These are phyloP conservation scores for Brachypterus glaber DNA, from an alignment of 2,888 invertebrate genomes.

Conservation along the genomic window DNA sequence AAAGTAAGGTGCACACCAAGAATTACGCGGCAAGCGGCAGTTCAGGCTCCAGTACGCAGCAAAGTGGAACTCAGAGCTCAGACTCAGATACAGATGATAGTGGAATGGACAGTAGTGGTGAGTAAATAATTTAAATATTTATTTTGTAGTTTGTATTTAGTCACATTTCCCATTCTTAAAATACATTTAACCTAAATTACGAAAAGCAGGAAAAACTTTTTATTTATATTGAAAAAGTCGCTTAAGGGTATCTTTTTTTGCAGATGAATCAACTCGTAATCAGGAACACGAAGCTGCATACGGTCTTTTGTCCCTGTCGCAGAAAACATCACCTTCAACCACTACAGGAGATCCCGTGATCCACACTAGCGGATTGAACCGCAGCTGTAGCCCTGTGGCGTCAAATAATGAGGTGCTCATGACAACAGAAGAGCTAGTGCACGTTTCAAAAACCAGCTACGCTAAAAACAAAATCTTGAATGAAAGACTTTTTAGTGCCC, in stretches of 20 bases:
- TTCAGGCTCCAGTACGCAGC: constrained; percentile 51
- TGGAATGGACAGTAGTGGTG: constrained; percentile 61
- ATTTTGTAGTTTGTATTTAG: no score
- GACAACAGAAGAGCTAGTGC: constrained; percentile 37
- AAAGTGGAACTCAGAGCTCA: constrained; percentile 35
- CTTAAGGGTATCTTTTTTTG: constrained; percentile 44
- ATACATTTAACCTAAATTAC: no score
- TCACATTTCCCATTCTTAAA: no score
- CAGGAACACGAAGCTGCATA: constrained; percentile 81
- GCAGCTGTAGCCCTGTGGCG: constrained; percentile 15
- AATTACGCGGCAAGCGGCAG: constrained; percentile 68
- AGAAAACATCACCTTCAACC: constrained; percentile 38
- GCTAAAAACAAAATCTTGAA: constrained; percentile 32
- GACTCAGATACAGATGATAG: constrained; percentile 52
- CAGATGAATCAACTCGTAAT: constrained; percentile 59
- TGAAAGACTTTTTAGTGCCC: not conserved
- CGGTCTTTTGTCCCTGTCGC: constrained; percentile 66
- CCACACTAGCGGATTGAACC: constrained; percentile 7
- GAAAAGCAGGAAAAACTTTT: no score
- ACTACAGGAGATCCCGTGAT: constrained; percentile 13
- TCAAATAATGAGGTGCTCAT: constrained; percentile 26
- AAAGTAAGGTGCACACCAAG: constrained; percentile 94
- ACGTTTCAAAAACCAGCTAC: constrained; percentile 37
- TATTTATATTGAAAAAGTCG: no score
- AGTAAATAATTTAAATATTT: no score